Evolutionary conservation across 2,797 vertebrate species (phyloP).

Genomic region (Takifugu ocellatus): DNA sequence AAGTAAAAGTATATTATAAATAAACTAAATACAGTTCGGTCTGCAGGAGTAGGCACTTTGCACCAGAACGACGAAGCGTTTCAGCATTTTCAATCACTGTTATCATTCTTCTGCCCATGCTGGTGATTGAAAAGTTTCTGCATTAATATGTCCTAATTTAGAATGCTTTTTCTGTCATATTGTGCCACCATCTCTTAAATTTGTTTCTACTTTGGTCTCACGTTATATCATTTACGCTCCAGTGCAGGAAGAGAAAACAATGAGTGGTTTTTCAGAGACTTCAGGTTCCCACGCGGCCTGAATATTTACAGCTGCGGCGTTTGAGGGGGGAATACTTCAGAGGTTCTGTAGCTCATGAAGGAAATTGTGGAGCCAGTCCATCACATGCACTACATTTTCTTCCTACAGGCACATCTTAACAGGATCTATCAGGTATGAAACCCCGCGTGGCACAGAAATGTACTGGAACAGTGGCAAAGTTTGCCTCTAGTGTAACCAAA

Average conservation of each 20-base stretch:
- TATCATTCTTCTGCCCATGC: slow-evolving; percentile 37
- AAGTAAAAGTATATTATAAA: slow-evolving; percentile 44
- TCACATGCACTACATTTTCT: slow-evolving; percentile 79
- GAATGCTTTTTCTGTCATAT: slow-evolving; percentile 11
- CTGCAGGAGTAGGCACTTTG: slow-evolving; percentile 39
- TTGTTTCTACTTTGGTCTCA: slow-evolving; percentile 24
- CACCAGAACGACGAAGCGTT: slow-evolving; percentile 41
- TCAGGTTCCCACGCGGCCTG: slow-evolving; percentile 37
- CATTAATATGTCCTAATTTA: slow-evolving; percentile 11
- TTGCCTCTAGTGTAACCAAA: slow-evolving; percentile 61
- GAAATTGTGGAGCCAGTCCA: slow-evolving; percentile 57
- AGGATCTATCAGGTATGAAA: slow-evolving; percentile 87
- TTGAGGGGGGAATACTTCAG: slow-evolving; percentile 41
- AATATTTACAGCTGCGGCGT: slow-evolving; percentile 41
- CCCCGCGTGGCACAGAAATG: slow-evolving; percentile 72
- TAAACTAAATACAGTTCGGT: slow-evolving; percentile 36
- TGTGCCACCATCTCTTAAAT: slow-evolving; percentile 26
- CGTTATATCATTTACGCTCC: background rate
- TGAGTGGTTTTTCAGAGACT: slow-evolving; percentile 42
- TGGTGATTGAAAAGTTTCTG: slow-evolving; percentile 47
- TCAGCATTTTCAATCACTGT: slow-evolving; percentile 53
- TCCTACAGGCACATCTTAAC: slow-evolving; percentile 82
- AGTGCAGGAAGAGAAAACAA: background rate
- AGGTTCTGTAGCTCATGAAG: slow-evolving; percentile 50
- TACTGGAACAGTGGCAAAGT: slow-evolving; percentile 57